These are phyloP conservation scores for Alligator sinensis DNA, from an alignment of 2,113 vertebrate genomes.

Conservation along the genomic window DNA sequence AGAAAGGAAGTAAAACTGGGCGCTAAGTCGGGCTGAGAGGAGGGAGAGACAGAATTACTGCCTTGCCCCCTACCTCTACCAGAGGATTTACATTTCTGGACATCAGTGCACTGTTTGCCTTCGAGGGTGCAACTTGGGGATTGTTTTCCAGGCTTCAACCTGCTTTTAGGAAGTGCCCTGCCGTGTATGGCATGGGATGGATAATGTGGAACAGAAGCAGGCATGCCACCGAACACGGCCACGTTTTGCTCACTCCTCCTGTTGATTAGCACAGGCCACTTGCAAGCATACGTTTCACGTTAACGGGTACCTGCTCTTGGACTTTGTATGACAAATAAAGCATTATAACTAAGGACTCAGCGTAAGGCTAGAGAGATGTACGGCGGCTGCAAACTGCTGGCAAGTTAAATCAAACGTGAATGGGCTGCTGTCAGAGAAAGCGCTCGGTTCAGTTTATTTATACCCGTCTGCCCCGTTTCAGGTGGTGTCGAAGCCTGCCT, in stretches of 20 bases:
- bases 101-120: too few relatives aligned
- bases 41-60: background rate
- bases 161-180: background rate
- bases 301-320: background rate
- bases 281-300: background rate
- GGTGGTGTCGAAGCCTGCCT: background rate
- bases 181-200: background rate
- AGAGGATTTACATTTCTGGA: too few relatives aligned
- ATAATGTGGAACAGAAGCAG: background rate
- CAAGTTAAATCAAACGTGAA: background rate
- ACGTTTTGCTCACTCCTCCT: background rate
- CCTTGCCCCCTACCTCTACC: too few relatives aligned
- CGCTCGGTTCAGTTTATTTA: background rate
- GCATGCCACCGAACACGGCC: background rate
- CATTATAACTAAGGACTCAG: background rate
- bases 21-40: background rate
- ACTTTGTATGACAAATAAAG: background rate
- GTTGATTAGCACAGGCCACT: background rate
- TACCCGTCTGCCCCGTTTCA: background rate
- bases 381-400: background rate
- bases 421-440: background rate
- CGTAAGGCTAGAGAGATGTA: background rate
- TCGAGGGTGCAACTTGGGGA: too few relatives aligned
- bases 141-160: background rate
- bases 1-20: background rate